phyloP scores from a whole-genome alignment of 2,797 vertebrate species.

The Hyperoplus lanceolatus region DNA sequence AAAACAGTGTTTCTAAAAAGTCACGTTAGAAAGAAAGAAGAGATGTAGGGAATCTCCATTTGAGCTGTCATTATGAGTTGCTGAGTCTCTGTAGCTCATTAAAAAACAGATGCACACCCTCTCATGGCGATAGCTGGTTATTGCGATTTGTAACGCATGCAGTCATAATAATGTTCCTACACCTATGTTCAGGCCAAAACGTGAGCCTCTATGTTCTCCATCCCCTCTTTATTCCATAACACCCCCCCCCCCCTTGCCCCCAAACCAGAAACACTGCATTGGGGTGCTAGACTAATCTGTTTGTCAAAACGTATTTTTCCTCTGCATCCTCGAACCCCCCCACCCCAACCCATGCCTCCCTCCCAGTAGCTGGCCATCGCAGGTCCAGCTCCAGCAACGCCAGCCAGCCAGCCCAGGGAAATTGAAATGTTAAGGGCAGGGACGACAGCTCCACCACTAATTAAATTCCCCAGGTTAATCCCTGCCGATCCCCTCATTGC shows the following conservation, averaged over 20 bases:
- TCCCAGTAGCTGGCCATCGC: constrained; percentile 70
- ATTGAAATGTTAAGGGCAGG: constrained; percentile 85
- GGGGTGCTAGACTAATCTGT: constrained; percentile 76
- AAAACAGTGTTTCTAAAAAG: background rate
- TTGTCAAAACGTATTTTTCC: constrained; percentile 77
- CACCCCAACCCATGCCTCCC: constrained; percentile 32
- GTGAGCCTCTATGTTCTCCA: background rate
- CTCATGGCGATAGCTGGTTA: constrained; percentile 12
- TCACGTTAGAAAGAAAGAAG: background rate
- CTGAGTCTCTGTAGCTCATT: background rate
- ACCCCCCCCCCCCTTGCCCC: constrained; percentile 25
- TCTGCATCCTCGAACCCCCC: constrained; percentile 52
- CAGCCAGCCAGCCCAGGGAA: constrained; percentile 63
- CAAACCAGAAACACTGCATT: constrained; percentile 48
- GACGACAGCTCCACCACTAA: constrained; percentile 88
- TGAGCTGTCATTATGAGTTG: background rate
- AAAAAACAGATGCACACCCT: constrained; percentile 7
- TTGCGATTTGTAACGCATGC: background rate
- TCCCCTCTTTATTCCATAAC: background rate
- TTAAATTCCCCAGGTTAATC: constrained; percentile 98
- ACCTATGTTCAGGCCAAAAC: background rate
- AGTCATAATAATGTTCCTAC: background rate
- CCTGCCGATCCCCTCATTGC: constrained; percentile 89
- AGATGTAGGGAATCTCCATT: background rate
- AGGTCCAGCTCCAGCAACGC: constrained; percentile 71